Percentiles rank a stretch among this genome's conserved stretches.
Conservation (phyloP, 1,140 invertebrate genomes). For the Ceratoteleas bidentatus region DNA sequence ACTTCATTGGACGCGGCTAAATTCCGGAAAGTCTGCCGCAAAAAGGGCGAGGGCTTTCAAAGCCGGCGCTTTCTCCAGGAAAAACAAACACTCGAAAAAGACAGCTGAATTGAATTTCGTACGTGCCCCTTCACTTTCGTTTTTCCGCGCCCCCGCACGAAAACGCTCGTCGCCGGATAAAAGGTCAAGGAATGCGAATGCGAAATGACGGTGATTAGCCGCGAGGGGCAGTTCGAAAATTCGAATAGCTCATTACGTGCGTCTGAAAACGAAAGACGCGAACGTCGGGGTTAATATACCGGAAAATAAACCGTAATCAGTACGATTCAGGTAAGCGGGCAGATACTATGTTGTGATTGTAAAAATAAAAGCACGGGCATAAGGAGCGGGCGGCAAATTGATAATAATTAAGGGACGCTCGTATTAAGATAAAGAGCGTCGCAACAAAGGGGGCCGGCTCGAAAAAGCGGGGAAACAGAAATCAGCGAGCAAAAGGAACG, state of each 20-base stretch:
- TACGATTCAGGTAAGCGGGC: constrained; percentile 39
- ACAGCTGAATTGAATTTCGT: constrained; percentile 25
- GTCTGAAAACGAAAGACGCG: constrained; percentile 28
- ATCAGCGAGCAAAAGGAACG: constrained; percentile 43
- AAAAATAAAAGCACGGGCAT: constrained; percentile 39
- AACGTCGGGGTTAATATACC: constrained; percentile 50
- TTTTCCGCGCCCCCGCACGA: constrained; percentile 10
- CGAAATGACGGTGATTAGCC: constrained; percentile 31
- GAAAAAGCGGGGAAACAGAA: constrained; percentile 57
- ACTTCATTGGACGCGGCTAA: too few species aligned
- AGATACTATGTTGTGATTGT: constrained; percentile 60
- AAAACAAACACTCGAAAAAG: constrained; percentile 33
- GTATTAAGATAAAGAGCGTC: constrained; percentile 55
- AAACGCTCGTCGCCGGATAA: constrained; percentile 27
- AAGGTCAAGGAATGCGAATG: constrained; percentile 34
- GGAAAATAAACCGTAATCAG: constrained; percentile 57
- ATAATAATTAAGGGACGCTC: constrained; percentile 58
- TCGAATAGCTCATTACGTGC: constrained; percentile 33
- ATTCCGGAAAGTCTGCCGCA: too few species aligned
- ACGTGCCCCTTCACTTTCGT: constrained; percentile 47
- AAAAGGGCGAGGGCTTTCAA: too few species aligned
- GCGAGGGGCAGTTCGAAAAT: constrained; percentile 18
- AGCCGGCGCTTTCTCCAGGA: constrained; percentile 22
- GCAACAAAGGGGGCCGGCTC: constrained; percentile 36
- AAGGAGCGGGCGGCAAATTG: constrained; percentile 51